Conservation (phyloP, 2,888 invertebrate genomes). For the Petrolisthes cinctipes region DNA sequence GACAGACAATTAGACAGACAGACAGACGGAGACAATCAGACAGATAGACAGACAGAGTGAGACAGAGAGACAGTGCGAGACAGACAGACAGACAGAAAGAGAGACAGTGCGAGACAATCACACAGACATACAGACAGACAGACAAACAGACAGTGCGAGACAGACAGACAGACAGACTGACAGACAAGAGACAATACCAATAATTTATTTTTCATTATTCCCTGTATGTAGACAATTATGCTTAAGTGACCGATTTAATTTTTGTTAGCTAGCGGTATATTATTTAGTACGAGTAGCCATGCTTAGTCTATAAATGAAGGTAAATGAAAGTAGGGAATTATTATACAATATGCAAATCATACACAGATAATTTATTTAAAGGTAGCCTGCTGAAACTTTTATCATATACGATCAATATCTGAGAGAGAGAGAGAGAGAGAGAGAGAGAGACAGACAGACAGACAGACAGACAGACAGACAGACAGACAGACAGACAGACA, state of each 20-base stretch:
- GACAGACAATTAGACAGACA: background rate
- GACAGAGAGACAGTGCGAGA: no score
- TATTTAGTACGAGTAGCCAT: no score
- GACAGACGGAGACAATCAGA: background rate
- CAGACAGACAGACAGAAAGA: conserved; percentile 1
- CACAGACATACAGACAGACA: background rate
- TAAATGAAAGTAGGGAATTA: no score
- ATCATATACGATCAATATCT: background rate
- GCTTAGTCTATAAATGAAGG: no score
- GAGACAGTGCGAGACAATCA: background rate
- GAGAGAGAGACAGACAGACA: background rate
- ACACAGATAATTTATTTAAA: no score
- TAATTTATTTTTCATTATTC: no score
- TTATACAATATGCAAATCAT: no score
- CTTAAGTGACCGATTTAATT: no score
- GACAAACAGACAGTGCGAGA: background rate
- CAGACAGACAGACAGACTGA: background rate
- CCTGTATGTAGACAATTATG: no score
- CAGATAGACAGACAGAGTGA: background rate
- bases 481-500: background rate
- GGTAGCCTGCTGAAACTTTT: no score
- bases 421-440: background rate
- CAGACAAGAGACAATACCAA: no score
- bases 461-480: background rate
- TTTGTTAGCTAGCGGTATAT: no score